Base-by-base conservation (phyloP, 1,140 invertebrate genomes). In the Diorhabda elongata region DNA sequence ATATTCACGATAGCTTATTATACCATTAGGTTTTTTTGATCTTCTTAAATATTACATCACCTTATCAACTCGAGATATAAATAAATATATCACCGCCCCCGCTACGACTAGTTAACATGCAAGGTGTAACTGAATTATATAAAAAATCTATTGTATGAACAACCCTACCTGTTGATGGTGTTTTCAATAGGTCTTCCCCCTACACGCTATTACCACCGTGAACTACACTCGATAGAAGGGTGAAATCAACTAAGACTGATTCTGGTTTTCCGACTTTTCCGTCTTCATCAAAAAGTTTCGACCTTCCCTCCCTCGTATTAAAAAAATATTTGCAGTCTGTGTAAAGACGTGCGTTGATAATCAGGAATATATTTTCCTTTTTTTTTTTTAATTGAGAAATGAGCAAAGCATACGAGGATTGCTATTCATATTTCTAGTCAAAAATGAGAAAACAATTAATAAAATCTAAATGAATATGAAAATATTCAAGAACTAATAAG, bases 131-230 rank as follows among this genome's bases (percentile, higher is more conserved):
- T 52, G 47, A 52, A 52, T 52, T 52, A 26, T 26, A 26, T 26
- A 52, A 52, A 52, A 52, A 52, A 52, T 52, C 47, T 52, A 52
- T 52, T 3, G 3, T 52, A n/a, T 2, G 47, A 52, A 52, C 58
- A 7, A 64, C 42, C 64, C 64, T 65, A 65, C 64, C 64, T 65
- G 64, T 65, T 65, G 64, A 65, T 65, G 26, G 26, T 45, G 7
- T 62, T 3, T 11, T 9, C 41, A 5, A 43, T 65, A 65, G 52
- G 64, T 56, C 64, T 65, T 65, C 64, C 64, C 9, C 47, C 64
- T 65, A 65, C 64, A 57, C 47, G 44, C 41, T 11, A 62, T 62
- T n/a, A 44, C n/a, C 11, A 44, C 42, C 61, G 26, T 43, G 61
- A 44, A 7, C 61, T 44, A 44, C 6, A 62, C 61, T 62, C 8